These are phyloP conservation scores for Neotragus moschatus DNA, from an alignment of 2,113 vertebrate species.

Conservation along the genomic window DNA sequence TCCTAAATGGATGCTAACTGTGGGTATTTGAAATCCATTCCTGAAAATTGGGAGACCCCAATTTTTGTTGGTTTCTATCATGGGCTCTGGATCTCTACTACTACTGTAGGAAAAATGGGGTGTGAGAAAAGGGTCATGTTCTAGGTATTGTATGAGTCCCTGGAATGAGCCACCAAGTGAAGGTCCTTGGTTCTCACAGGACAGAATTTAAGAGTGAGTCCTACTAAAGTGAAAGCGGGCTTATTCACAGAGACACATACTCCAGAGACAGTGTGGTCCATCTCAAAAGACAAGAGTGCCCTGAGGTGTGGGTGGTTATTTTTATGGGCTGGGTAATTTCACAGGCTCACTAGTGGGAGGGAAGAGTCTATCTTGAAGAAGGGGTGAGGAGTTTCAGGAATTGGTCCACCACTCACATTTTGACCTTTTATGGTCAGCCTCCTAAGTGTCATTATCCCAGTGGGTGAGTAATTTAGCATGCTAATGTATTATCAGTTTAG, in stretches of 20 bases:
- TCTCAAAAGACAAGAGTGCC: background rate
- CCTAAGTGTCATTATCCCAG: background rate
- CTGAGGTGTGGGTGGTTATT: background rate
- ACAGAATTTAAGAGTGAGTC: background rate
- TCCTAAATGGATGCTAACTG: background rate
- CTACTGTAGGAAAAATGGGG: background rate
- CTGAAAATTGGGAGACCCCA: background rate
- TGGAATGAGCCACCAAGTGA: background rate
- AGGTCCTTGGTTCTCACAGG: background rate
- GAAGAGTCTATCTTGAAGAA: background rate
- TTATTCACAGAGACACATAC: background rate
- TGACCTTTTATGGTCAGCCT: background rate
- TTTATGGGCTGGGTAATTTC: background rate
- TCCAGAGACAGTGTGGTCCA: background rate
- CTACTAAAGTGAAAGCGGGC: background rate
- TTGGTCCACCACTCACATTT: background rate
- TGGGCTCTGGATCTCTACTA: background rate
- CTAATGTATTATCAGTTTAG: background rate
- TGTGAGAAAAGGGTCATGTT: background rate
- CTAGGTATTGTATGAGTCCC: background rate
- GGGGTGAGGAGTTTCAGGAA: background rate
- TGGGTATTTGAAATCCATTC: background rate
- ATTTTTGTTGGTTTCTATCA: background rate
- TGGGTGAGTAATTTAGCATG: background rate
- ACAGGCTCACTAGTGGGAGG: background rate